Base-by-base conservation (phyloP, 2,888 invertebrate species). In the Malacosoma neustria region DNA sequence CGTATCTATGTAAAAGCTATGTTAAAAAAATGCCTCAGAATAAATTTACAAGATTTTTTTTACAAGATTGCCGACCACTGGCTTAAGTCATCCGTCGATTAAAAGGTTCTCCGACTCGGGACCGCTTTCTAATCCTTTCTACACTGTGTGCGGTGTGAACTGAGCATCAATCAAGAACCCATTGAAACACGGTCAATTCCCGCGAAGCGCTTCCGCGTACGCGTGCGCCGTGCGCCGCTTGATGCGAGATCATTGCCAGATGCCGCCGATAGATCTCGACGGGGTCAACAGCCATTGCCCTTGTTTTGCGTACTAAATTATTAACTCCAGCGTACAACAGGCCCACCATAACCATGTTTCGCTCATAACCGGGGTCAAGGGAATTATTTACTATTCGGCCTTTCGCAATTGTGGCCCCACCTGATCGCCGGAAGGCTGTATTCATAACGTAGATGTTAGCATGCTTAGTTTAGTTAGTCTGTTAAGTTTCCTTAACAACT, bases 241-340 rank as follows among this genome's bases (percentile, higher is more conserved):
- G 61, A 56, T 54, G 66, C 61, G 67, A 69, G 82, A 81, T 81
- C 75, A 81, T 80, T 77, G 79, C 82, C 84, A 84, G 81, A 82
- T 82, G 81, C 70, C 68, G 69, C 55, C 69, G 66, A 77, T 79
- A 76, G 80, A 80, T 72, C 68, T 71, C 74, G 69, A 69, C 79
- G 81, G 81, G 82, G 82, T 82, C 82, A 82, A 82, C 76, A 84
- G 79, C 81, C 81, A 81, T 61, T 80, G 81, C 74, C 77, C 80
- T 79, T 81, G 80, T 82, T 81, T 81, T 72, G 75, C 74, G 72
- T 72, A 77, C 72, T 66, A 65, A 74, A 74, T 72, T 70, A 73
- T 72, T 66, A 61, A 64, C 51, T 59, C 58, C 46, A 62, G 49
- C 59, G 57, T 66, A 58, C 57, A 49, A 54, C 49, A 54, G 50